These are phyloP conservation scores for Remorina albescens DNA, from an alignment of 2,797 vertebrate species.

Conservation along the genomic window DNA sequence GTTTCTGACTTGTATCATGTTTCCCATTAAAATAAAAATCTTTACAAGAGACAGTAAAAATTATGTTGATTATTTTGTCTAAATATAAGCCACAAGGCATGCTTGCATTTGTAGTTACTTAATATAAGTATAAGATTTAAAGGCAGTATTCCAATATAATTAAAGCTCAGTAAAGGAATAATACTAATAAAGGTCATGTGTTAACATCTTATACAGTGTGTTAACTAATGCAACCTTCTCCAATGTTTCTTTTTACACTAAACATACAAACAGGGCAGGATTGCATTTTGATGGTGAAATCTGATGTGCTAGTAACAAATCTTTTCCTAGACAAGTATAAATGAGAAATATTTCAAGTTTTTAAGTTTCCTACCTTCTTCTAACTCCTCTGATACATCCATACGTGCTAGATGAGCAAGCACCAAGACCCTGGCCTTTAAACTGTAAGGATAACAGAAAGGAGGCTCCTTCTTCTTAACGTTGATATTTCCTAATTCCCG, in stretches of 20 bases:
- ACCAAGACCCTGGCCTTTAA: slow-evolving; percentile 96
- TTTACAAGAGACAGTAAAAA: neutral
- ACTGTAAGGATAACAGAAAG: slow-evolving; percentile 98
- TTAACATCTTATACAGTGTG: neutral
- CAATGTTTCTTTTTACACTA: no score
- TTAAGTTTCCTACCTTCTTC: slow-evolving; percentile 90
- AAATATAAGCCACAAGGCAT: neutral
- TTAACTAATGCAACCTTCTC: neutral
- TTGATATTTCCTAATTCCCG: slow-evolving; percentile 98
- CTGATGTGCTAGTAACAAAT: neutral
- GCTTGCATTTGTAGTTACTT: neutral
- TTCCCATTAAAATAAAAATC: neutral
- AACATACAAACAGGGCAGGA: no score
- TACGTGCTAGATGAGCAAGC: slow-evolving; percentile 92
- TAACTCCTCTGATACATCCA: slow-evolving; percentile 94
- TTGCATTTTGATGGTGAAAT: no score
- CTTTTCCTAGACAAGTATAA: neutral
- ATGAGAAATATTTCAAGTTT: neutral
- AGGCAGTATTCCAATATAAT: neutral
- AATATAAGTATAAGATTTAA: neutral
- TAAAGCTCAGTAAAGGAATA: neutral
- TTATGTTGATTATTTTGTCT: neutral
- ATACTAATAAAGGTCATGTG: neutral
- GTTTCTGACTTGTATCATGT: neutral
- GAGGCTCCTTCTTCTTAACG: slow-evolving; percentile 98